Evolutionary conservation across 2,797 vertebrate genomes (phyloP), one percentile per base, ranked within the genome.

Genomic region (Coregonus ussuriensis): DNA sequence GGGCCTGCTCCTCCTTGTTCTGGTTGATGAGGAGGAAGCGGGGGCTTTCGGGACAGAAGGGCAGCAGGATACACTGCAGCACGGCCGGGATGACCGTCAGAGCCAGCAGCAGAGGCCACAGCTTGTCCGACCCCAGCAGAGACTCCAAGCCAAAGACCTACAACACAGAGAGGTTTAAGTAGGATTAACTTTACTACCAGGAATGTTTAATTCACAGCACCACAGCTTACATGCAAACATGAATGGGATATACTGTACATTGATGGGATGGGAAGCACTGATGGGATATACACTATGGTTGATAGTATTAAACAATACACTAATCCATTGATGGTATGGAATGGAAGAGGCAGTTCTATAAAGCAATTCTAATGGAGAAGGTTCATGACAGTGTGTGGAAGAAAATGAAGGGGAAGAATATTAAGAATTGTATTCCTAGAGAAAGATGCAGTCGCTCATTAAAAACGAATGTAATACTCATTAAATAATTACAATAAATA

Each of bases 31-130:
- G 96, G 71, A 97, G 94, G 87, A 93, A 97, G 0, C 96, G 95
- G 0, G 96, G 96, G 77, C 96, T 97, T 89, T 97, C 96, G 0
- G 96, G 96, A 29, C 96, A 97, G 89, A 97, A 96, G 29, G 95
- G 96, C 70, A 97, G 90, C 76, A 97, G 86, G 29, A 94, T 47
- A 56, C 95, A 93, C 91, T 97, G 96, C 31, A 97, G 81, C 71
- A 95, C 66, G 0, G 96, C 95, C 0, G 96, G 96, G 5, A 85
- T 68, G 18, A 96, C 92, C 0, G 96, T 97, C 78, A 96, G 81
- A 51, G 95, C 85, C 89, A 97, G 78, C 75, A 97, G 94, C 21
- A 96, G 73, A 1, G 96, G 95, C 96, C 96, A 97, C 74, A 96
- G 87, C 33, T 82, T 88, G 0, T 82, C 79, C 0, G 96, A 95